Evolutionary conservation across 2,888 invertebrate genomes (phyloP).

Genomic region (Cepaea hortensis): DNA sequence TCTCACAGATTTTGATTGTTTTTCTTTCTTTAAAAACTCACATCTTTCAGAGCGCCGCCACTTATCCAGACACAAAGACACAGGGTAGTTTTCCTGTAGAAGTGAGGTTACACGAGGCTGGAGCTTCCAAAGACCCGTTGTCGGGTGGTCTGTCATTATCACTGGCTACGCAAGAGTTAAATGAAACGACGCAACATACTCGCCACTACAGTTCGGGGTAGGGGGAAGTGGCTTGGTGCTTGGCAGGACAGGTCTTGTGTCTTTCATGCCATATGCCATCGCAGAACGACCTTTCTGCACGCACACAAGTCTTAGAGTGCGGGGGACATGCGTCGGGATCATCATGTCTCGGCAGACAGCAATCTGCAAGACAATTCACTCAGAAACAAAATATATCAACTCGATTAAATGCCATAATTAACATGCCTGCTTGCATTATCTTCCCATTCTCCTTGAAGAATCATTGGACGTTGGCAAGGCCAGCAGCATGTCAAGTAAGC

Average conservation of each 20-base stretch:
- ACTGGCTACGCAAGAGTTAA: constrained; percentile 1
- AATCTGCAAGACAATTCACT: not conserved
- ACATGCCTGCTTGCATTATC: constrained; percentile 16
- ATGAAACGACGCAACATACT: constrained; percentile 17
- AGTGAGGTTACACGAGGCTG: constrained; percentile 25
- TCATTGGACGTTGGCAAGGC: no score
- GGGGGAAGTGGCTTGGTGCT: not conserved
- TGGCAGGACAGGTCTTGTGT: constrained; percentile 17
- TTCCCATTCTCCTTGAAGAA: no score
- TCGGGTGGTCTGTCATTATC: constrained; percentile 29
- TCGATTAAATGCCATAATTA: constrained; percentile 4
- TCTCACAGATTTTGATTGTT: constrained; percentile 6
- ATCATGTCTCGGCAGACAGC: not conserved
- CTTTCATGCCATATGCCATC: constrained; percentile 29
- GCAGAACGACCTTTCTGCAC: constrained; percentile 2
- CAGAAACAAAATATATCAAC: not conserved
- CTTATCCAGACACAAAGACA: constrained; percentile 31
- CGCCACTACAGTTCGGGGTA: not conserved
- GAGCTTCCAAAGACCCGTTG: constrained; percentile 5
- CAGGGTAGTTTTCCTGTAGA: not conserved
- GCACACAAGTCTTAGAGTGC: not conserved
- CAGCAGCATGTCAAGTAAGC: no score
- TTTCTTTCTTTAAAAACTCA: constrained; percentile 12
- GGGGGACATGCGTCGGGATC: not conserved
- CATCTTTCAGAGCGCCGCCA: constrained; percentile 20